Percentiles rank a stretch among this genome's conserved stretches.
Conservation (phyloP, 1,140 invertebrate genomes). For the Aphelinus atriplicis region DNA sequence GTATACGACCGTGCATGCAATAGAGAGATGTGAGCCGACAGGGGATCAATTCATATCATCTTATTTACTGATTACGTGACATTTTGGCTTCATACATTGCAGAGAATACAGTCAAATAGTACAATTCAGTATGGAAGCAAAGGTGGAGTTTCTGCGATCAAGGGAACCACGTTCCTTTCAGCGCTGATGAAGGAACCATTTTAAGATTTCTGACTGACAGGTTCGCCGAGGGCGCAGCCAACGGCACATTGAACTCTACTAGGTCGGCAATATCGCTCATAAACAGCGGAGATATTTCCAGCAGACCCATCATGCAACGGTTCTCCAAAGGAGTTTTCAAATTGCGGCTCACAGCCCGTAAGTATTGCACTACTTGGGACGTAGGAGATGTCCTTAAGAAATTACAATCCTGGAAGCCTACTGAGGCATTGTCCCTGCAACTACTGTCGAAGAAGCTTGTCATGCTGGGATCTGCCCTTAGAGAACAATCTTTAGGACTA, state of each 20-base stretch:
- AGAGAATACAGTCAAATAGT: conserved; percentile 21
- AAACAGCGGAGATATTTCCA: background rate
- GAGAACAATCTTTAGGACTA: too few species aligned
- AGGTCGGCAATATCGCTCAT: conserved; percentile 31
- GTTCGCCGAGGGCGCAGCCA: conserved; percentile 10
- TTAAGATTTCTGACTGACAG: conserved; percentile 23
- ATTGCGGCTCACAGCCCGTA: conserved; percentile 31
- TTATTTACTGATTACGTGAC: too few species aligned
- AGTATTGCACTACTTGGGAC: conserved; percentile 35
- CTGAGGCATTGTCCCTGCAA: conserved; percentile 1
- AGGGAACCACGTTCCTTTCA: background rate
- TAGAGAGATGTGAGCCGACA: too few species aligned
- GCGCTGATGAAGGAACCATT: background rate
- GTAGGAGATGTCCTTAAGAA: too few species aligned
- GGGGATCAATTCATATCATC: too few species aligned
- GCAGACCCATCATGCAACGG: background rate
- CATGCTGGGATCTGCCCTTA: conserved; percentile 38
- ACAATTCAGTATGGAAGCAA: conserved; percentile 20
- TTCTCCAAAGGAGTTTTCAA: conserved; percentile 32
- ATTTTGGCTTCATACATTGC: conserved; percentile 10
- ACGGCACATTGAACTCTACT: conserved; percentile 27
- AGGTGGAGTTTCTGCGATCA: conserved; percentile 26
- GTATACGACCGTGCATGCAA: too few species aligned
- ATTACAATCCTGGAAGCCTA: conserved; percentile 7
- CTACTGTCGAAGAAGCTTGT: conserved; percentile 3